phyloP scores from a whole-genome alignment of 2,113 vertebrate genomes.

The Embiotoca jacksoni region DNA sequence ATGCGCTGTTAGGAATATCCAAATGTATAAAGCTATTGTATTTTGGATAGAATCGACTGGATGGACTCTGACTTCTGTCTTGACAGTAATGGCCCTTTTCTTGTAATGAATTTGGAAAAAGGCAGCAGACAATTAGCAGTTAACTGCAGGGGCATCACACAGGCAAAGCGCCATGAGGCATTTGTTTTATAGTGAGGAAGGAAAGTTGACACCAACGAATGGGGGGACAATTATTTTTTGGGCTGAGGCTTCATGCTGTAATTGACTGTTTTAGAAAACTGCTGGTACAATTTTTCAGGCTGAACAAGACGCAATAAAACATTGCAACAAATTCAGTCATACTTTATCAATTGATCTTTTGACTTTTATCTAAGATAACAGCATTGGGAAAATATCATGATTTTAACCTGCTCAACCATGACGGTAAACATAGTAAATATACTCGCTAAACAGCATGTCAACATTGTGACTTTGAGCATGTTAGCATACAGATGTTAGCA shows the following conservation, averaged over 20 bases:
- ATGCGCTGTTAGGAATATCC: conserved; percentile 13
- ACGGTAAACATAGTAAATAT: too few relatives aligned
- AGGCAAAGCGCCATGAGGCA: conserved; percentile 12
- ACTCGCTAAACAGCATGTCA: too few relatives aligned
- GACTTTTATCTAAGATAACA: background rate
- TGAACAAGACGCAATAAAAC: background rate
- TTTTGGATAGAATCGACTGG: conserved; percentile 53
- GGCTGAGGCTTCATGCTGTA: background rate
- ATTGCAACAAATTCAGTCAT: background rate
- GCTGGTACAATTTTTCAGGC: conserved; percentile 1
- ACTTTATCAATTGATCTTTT: background rate
- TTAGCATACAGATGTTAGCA: too few relatives aligned
- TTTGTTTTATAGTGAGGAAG: conserved; percentile 31
- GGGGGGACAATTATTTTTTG: background rate
- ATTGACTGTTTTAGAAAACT: conserved; percentile 22
- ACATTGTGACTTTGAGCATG: too few relatives aligned
- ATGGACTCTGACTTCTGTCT: conserved; percentile 18
- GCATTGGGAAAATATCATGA: too few relatives aligned
- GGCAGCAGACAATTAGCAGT: conserved; percentile 43
- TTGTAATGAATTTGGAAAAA: conserved; percentile 51
- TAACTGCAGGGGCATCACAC: conserved; percentile 17
- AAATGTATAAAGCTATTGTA: conserved; percentile 11
- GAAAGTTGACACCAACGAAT: conserved; percentile 47
- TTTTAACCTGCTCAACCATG: too few relatives aligned
- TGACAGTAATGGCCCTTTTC: conserved; percentile 59